Percentiles rank a stretch among this genome's conserved stretches.
Conservation (phyloP, 2,888 invertebrate genomes). For the Cataglyphis cursor region DNA sequence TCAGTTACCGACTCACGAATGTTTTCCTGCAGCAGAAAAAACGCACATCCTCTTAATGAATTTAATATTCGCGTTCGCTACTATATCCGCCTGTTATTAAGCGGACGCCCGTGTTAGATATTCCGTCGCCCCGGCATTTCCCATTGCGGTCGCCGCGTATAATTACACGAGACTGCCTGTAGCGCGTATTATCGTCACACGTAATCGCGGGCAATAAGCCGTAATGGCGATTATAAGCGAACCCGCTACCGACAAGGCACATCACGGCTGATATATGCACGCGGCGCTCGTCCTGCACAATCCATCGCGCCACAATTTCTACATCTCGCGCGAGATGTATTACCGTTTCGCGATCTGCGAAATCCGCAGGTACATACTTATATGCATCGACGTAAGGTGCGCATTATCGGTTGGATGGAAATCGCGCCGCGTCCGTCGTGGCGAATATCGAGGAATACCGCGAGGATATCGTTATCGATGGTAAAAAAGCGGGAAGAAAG, state of each 20-base stretch:
- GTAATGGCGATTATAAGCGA: slow-evolving; percentile 42
- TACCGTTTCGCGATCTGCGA: slow-evolving; percentile 35
- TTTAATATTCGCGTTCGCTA: slow-evolving; percentile 14
- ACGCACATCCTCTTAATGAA: slow-evolving; percentile 6
- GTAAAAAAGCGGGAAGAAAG: neutral
- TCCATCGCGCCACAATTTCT: slow-evolving; percentile 34
- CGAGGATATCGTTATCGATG: slow-evolving; percentile 37
- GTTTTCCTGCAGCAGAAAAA: neutral
- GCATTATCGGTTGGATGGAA: slow-evolving; percentile 46
- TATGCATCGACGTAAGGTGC: slow-evolving; percentile 37
- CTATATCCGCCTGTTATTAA: slow-evolving; percentile 25
- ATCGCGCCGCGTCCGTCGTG: slow-evolving; percentile 30
- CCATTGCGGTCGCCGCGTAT: slow-evolving; percentile 19
- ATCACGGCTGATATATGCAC: slow-evolving; percentile 15
- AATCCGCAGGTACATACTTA: slow-evolving; percentile 16
- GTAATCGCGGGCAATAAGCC: slow-evolving; percentile 40
- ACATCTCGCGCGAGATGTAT: slow-evolving; percentile 21
- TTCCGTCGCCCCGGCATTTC: slow-evolving; percentile 26
- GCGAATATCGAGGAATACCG: slow-evolving; percentile 39
- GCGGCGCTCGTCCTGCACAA: slow-evolving; percentile 24
- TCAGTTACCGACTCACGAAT: neutral
- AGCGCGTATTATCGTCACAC: slow-evolving; percentile 48
- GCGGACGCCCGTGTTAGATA: slow-evolving; percentile 27
- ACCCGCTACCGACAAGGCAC: slow-evolving; percentile 43
- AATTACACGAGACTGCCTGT: slow-evolving; percentile 35